These are phyloP conservation scores for Synergus umbraculus DNA, from an alignment of 2,888 invertebrate genomes.

Conservation along the genomic window DNA sequence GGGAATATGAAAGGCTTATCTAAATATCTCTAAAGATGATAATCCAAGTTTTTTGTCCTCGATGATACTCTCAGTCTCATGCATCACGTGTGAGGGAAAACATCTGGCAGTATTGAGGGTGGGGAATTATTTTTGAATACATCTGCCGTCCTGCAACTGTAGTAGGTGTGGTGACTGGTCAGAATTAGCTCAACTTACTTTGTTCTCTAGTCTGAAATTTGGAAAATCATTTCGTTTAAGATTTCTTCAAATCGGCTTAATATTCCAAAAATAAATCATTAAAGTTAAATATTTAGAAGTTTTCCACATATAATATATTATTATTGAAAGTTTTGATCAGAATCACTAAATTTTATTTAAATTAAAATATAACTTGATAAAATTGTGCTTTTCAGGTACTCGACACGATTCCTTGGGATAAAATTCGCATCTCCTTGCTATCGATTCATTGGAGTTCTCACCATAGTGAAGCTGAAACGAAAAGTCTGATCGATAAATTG, in stretches of 20 bases:
- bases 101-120: not conserved
- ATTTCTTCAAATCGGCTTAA: not conserved
- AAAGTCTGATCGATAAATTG: constrained; percentile 70
- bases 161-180: not conserved
- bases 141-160: not conserved
- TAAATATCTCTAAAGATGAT: not conserved
- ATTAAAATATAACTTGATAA: not conserved
- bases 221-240: not conserved
- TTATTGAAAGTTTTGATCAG: not conserved
- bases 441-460: constrained; percentile 73
- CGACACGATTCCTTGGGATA: constrained; percentile 75
- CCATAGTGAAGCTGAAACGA: constrained; percentile 70
- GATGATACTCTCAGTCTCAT: not conserved
- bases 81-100: not conserved
- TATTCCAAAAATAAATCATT: not conserved
- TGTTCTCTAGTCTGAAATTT: constrained; percentile 2
- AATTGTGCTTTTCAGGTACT: constrained; percentile 66
- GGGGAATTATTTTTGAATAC: constrained; percentile 1
- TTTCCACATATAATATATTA: not conserved
- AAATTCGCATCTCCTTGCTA: constrained; percentile 70
- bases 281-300: not conserved
- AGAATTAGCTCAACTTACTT: constrained; percentile 18
- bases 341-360: not conserved
- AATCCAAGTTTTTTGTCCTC: not conserved
- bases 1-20: not conserved